A percentile compares a stretch with the other conserved stretches of the same genome.
These are phyloP conservation scores for Callipepla californica DNA, from an alignment of 2,113 vertebrate genomes.

Conservation along the genomic window DNA sequence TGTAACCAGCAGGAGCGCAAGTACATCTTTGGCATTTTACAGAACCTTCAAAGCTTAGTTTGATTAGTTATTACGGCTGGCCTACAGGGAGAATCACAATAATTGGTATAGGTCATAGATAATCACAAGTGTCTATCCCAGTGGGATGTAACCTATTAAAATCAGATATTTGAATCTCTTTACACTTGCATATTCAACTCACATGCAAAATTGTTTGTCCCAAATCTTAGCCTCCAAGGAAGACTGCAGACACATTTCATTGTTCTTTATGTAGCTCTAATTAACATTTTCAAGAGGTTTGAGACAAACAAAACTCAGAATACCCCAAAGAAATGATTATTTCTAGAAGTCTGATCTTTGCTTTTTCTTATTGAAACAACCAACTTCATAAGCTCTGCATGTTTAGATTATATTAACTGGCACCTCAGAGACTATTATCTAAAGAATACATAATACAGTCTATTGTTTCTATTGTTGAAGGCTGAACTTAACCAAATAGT, in stretches of 20 bases:
- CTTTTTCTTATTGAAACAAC: constrained; percentile 63
- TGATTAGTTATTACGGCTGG: constrained; percentile 89
- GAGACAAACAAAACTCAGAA: constrained; percentile 30
- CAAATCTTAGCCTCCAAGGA: constrained; percentile 74
- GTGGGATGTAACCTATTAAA: constrained; percentile 87
- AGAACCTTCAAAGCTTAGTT: constrained; percentile 84
- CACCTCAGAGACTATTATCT: constrained; percentile 44
- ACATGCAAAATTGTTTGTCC: constrained; percentile 73
- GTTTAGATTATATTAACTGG: constrained; percentile 50
- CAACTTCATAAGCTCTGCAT: constrained; percentile 56
- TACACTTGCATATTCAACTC: constrained; percentile 75
- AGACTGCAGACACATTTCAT: constrained; percentile 68
- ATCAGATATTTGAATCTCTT: constrained; percentile 89
- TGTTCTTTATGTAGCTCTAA: constrained; percentile 80
- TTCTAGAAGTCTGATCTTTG: constrained; percentile 52
- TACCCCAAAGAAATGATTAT: constrained; percentile 61
- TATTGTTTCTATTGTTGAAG: constrained; percentile 25
- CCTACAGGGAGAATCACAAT: constrained; percentile 85
- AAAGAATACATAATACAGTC: neutral
- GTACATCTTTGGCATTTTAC: constrained; percentile 76
- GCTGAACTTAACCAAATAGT: neutral
- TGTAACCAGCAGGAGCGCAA: constrained; percentile 61
- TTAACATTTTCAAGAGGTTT: constrained; percentile 77
- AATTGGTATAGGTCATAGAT: constrained; percentile 90
- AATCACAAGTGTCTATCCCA: constrained; percentile 89